Evolutionary conservation across 2,888 invertebrate genomes (phyloP), one percentile per base, ranked within the genome.

Genomic region (Rhagonycha fulva): DNA sequence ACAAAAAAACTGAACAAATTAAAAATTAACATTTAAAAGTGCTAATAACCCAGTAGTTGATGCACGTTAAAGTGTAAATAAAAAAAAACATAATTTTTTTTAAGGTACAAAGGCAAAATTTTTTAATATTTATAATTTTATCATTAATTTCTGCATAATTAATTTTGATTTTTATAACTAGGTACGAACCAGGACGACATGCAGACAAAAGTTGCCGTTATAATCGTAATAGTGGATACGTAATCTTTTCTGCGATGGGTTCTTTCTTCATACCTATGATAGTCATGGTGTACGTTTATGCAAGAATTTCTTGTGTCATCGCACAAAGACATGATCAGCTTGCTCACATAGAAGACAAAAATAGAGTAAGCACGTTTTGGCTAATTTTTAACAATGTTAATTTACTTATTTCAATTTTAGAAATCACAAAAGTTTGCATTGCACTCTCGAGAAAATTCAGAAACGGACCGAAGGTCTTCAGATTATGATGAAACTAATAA

Each of bases 231-330:
- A 93, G 95, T 62, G 94, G 95, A n/a, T 98, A 98, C 89, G 98
- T 98, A 60, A 94, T 98, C 72, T 95, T 97, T 86, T 98, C 97
- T 0, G 98, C 98, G 5, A 94, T 96, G 92, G 96, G 98, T 0
- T 98, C 97, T 3, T 98, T 98, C 89, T 98, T 97, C 89, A 91
- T 98, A 60, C 98, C 98, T 0, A 96, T 98, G 92, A 91, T 95
- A 24, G 96, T 98, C 12, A 98, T 99, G 98, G 92, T 98, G 70
- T 96, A 96, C 85, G 96, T 98, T 12, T 98, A 98, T 88, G 94
- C 95, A 11, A 91, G 94, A 84, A 96, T 98, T 87, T 95, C 95
- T 4, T 95, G 95, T 85, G 95, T 95, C 62, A 93, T 96, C 32
- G 94, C 95, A 0, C 91, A 93, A 78, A 88, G 95, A 71, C 95